phyloP scores from a whole-genome alignment of 2,113 vertebrate species.

The Manacus vitellinus region DNA sequence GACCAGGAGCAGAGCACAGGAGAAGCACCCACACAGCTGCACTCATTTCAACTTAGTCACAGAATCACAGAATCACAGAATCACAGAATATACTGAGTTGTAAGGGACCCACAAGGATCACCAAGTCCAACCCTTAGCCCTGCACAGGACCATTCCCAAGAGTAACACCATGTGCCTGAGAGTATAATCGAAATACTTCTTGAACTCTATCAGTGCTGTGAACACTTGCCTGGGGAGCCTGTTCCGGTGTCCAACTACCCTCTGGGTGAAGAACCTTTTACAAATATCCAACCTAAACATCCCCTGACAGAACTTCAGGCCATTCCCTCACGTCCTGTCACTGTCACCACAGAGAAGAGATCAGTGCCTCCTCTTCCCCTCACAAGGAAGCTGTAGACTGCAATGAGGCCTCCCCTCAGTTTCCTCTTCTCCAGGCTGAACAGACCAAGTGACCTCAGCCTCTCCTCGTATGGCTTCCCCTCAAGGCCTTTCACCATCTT shows the following conservation, averaged over 20 bases:
- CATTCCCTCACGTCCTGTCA: not conserved
- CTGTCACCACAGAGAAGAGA: not conserved
- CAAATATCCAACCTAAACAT: not conserved
- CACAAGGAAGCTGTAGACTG: not conserved
- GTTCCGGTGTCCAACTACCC: not conserved
- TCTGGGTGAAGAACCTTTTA: not conserved
- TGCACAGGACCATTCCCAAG: not conserved
- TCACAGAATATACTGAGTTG: not conserved
- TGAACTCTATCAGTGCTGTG: not conserved
- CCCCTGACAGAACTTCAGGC: not conserved
- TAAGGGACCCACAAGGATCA: not conserved
- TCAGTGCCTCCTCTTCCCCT: not conserved
- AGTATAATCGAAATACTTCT: not conserved
- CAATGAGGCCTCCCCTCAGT: not conserved
- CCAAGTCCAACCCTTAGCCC: not conserved
- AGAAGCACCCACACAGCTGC: not conserved
- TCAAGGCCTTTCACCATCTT: not conserved
- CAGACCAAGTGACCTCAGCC: not conserved
- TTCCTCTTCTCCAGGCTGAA: not conserved
- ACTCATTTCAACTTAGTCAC: not conserved
- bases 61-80: too few relatives aligned
- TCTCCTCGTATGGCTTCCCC: not conserved
- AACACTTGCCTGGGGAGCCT: not conserved
- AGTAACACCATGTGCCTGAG: not conserved
- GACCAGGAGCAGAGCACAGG: not conserved